These are phyloP conservation scores for Sebastiscus albofasciatus DNA, from an alignment of 2,797 vertebrate species.

Conservation along the genomic window DNA sequence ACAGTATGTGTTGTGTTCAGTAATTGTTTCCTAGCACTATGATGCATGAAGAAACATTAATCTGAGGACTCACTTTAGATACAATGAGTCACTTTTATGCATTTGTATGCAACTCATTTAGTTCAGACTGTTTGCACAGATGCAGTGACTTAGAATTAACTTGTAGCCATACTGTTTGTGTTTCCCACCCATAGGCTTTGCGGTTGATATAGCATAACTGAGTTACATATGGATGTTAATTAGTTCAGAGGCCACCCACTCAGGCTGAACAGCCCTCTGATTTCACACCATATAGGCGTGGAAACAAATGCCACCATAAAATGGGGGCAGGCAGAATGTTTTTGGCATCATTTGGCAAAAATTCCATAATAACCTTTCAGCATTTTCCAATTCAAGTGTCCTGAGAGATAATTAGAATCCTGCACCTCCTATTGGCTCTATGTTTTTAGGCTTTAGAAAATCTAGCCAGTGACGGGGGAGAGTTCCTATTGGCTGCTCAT, in stretches of 20 bases:
- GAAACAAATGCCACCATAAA: background rate
- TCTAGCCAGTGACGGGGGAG: no score
- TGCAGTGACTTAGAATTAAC: constrained; percentile 26
- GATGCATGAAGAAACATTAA: constrained; percentile 5
- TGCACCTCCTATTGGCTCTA: no score
- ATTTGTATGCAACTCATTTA: background rate
- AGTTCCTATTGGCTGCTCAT: no score
- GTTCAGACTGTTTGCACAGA: background rate
- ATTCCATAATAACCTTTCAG: no score
- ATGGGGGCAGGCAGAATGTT: no score
- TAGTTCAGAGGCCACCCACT: constrained; percentile 15
- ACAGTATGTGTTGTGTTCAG: background rate
- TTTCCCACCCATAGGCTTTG: background rate
- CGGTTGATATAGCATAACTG: background rate
- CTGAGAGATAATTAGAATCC: no score
- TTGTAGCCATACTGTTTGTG: background rate
- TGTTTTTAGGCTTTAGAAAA: no score
- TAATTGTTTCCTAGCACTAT: background rate
- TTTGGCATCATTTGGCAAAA: no score
- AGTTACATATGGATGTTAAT: constrained; percentile 30
- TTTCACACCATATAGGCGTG: constrained; percentile 6
- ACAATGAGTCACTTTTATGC: background rate
- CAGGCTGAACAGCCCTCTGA: constrained; percentile 13
- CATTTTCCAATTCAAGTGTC: no score
- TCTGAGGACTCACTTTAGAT: background rate